Percentiles rank a stretch among this genome's conserved stretches.
Conservation (phyloP, 2,797 vertebrate genomes). For the Choloepus didactylus region DNA sequence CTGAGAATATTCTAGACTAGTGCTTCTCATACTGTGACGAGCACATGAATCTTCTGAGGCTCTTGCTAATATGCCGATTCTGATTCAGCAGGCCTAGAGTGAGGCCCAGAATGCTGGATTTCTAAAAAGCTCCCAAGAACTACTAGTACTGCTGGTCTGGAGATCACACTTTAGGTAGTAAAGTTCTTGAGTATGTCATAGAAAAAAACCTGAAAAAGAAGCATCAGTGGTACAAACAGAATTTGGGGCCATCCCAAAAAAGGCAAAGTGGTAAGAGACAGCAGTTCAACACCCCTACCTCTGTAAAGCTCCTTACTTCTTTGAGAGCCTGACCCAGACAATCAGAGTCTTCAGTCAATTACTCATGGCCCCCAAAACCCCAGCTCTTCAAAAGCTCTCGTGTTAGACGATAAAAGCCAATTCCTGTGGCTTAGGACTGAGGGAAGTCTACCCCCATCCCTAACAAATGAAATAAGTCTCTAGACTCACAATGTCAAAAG, state of each 20-base stretch:
- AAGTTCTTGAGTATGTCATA: not conserved
- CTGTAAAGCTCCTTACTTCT: not conserved
- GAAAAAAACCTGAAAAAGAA: not conserved
- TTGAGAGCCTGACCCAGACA: not conserved
- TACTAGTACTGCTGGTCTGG: not conserved
- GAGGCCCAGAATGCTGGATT: not conserved
- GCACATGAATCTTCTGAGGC: not conserved
- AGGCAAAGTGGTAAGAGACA: not conserved
- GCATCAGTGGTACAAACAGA: not conserved
- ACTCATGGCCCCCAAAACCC: not conserved
- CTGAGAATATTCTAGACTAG: not conserved
- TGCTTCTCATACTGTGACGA: not conserved
- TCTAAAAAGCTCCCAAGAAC: not conserved
- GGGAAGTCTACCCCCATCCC: not conserved
- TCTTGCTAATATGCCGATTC: constrained; percentile 40
- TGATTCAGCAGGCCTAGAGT: not conserved
- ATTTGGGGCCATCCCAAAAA: not conserved
- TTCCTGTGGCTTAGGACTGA: not conserved
- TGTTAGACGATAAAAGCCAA: not conserved
- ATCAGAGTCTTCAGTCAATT: not conserved
- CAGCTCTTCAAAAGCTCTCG: not conserved
- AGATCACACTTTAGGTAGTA: not conserved
- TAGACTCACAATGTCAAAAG: not conserved
- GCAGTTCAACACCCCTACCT: not conserved
- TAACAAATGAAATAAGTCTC: not conserved